These are phyloP conservation scores for Orgyia antiqua DNA, from an alignment of 2,888 invertebrate species.

Conservation along the genomic window DNA sequence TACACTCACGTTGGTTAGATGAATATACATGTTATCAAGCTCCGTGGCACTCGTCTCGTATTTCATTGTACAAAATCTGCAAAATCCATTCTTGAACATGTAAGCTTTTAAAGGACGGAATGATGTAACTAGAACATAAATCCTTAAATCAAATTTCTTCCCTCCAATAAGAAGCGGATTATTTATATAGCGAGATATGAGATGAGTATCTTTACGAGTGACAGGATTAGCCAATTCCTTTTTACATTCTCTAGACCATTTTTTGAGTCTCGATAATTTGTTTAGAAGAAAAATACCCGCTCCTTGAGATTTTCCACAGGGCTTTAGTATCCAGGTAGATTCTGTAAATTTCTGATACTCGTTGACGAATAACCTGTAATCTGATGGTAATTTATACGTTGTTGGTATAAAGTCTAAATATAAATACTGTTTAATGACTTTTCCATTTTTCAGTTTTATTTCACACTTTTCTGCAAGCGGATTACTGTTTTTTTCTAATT, in stretches of 20 bases:
- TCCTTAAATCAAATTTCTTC: slow-evolving; percentile 95
- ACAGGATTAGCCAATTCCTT: slow-evolving; percentile 90
- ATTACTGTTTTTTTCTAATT: slow-evolving; percentile 93
- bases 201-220: slow-evolving; percentile 91
- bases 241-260: slow-evolving; percentile 92
- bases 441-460: slow-evolving; percentile 64
- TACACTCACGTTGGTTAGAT: slow-evolving; percentile 98
- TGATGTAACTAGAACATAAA: slow-evolving; percentile 95
- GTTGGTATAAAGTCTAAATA: slow-evolving; percentile 93
- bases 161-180: slow-evolving; percentile 96
- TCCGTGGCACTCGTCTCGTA: slow-evolving; percentile 93
- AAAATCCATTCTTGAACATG: slow-evolving; percentile 94
- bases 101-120: slow-evolving; percentile 96
- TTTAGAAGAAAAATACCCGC: slow-evolving; percentile 98
- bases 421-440: slow-evolving; percentile 83
- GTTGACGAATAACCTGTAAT: slow-evolving; percentile 98
- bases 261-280: slow-evolving; percentile 94
- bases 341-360: slow-evolving; percentile 96
- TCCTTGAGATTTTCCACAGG: slow-evolving; percentile 95
- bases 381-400: slow-evolving; percentile 95
- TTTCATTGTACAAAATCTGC: slow-evolving; percentile 97
- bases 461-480: slow-evolving; percentile 87
- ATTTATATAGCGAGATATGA: slow-evolving; percentile 97
- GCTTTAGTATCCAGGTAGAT: slow-evolving; percentile 99
- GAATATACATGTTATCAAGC: slow-evolving; percentile 95